Evolutionary conservation across 2,113 vertebrate species (phyloP), one percentile per base, ranked within the genome.

Genomic region (Alouatta palliata): DNA sequence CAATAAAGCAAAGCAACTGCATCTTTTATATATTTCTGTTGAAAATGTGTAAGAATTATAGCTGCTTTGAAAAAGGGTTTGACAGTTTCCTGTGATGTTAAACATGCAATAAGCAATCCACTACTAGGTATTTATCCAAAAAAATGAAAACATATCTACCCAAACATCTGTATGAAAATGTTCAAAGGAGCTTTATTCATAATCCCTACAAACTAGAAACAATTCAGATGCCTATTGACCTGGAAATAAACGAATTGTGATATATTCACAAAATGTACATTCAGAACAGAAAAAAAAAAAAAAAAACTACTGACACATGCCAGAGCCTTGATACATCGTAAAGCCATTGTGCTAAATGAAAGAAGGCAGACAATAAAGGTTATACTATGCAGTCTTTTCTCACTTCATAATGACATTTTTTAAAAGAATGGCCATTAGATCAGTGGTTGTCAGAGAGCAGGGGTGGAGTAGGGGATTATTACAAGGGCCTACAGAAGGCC

Each of bases 121-220:
- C 61, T 87, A 47, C 75, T 66, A 86, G 7, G 56, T 87, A 87
- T 91, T 90, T 75, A 94, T 58, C 5, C 11, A 82, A 91, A 68
- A 73, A 47, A 87, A 86, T 75, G 90, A 75, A 91, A 91, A 75
- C 71, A 96, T 86, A 25, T 91, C 75, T 56, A 58, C 47, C 66
- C 32, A 76, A 86, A 86, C 25, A 77, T 82, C 45, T 81, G 52
- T 80, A 37, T n/a, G 45, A 64, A 86, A 75, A 87, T 94, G 37
- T 94, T 94, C 91, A 82, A 87, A 87, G 54, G 81, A 81, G 87
- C 35, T 76, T 94, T 96, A 82, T 81, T 81, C 66, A 81, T 96
- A 81, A 91, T 90, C 37, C 32, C 10, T 40, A 68, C 87, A 87
- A 94, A 66, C 75, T 75, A 73, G 54, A 94, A 90, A 86, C 37